Conservation (phyloP, 1,140 invertebrate species). For the Drosophila chauvacae region DNA sequence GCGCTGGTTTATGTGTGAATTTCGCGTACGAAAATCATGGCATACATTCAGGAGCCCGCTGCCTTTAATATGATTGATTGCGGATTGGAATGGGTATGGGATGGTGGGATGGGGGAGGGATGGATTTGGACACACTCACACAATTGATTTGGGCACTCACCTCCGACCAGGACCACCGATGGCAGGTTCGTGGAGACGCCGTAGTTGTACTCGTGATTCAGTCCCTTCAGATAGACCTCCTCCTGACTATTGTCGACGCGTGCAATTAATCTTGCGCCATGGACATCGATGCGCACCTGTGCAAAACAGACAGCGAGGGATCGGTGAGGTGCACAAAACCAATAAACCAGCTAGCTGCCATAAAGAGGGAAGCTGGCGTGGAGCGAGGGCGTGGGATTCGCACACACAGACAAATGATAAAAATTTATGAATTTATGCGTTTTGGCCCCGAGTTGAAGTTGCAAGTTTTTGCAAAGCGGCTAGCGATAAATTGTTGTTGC, state of each 20-base stretch:
- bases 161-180: slow-evolving; percentile 95
- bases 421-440: slow-evolving; percentile 84
- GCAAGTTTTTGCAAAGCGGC: slow-evolving; percentile 60
- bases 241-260: slow-evolving; percentile 92
- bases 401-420: slow-evolving; percentile 76
- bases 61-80: slow-evolving; percentile 64
- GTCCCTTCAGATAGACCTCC: slow-evolving; percentile 91
- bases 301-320: slow-evolving; percentile 36
- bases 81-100: background rate
- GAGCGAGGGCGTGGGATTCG: slow-evolving; percentile 40
- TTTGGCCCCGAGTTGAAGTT: slow-evolving; percentile 74
- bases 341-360: slow-evolving; percentile 71
- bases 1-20: slow-evolving; percentile 40
- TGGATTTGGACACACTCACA: slow-evolving; percentile 23
- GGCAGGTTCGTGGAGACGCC: slow-evolving; percentile 92
- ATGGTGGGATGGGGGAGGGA: background rate
- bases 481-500: slow-evolving; percentile 73
- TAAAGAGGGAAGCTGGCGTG: slow-evolving; percentile 4
- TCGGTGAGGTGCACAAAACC: slow-evolving; percentile 73
- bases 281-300: slow-evolving; percentile 92
- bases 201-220: slow-evolving; percentile 92
- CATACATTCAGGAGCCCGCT: slow-evolving; percentile 46
- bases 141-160: slow-evolving; percentile 86
- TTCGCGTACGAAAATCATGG: slow-evolving; percentile 50
- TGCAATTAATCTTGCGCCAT: slow-evolving; percentile 91